A percentile compares a stretch with the other conserved stretches of the same genome.
phyloP scores from a whole-genome alignment of 2,797 vertebrate species.

The Gallinago nigripennis region DNA sequence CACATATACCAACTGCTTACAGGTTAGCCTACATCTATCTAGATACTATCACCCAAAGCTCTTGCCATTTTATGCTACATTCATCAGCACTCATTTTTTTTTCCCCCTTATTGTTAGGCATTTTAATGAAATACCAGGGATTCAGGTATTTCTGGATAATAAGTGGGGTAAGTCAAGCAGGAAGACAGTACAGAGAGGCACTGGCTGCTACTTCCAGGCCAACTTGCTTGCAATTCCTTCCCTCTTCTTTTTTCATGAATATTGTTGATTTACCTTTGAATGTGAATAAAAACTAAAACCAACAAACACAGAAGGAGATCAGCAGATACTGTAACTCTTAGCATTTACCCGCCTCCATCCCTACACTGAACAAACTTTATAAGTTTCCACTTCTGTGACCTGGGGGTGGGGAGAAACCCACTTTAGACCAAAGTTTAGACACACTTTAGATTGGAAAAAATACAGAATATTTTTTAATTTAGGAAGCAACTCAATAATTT shows the following conservation, averaged over 20 bases:
- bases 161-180: not conserved
- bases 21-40: not conserved
- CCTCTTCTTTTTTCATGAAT: not conserved
- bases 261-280: not conserved
- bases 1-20: not conserved
- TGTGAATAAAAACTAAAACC: not conserved
- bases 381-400: not conserved
- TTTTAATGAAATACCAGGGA: not conserved
- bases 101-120: not conserved
- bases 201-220: not conserved
- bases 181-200: not conserved
- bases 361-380: not conserved
- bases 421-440: not conserved
- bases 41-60: not conserved
- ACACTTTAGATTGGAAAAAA: not conserved
- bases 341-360: not conserved
- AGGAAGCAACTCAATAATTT: not conserved
- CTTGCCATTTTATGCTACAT: not conserved
- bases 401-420: not conserved
- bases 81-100: not conserved
- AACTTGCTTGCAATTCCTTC: not conserved
- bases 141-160: not conserved
- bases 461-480: not conserved
- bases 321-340: not conserved
- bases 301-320: not conserved